These are phyloP conservation scores for Drosophila incognita DNA, from an alignment of 2,888 invertebrate species.

Conservation along the genomic window DNA sequence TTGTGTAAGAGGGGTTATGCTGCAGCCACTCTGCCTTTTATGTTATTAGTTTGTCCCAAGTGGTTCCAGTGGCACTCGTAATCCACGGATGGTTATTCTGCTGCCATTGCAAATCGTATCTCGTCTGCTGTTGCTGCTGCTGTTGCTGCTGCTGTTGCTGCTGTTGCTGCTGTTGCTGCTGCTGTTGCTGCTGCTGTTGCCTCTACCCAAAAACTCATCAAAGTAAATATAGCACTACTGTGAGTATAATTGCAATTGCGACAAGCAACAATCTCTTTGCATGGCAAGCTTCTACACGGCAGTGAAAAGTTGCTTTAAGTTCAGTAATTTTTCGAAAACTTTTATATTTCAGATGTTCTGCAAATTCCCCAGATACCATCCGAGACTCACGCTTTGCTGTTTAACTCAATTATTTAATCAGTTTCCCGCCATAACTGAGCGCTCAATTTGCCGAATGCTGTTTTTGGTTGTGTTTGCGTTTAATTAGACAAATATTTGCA, in stretches of 20 bases:
- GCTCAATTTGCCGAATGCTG: conserved; percentile 21
- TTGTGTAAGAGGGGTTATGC: background rate
- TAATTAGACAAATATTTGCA: conserved; percentile 66
- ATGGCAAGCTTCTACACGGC: background rate
- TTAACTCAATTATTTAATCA: conserved; percentile 17
- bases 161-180: background rate
- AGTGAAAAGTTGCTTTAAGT: background rate
- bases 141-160: background rate
- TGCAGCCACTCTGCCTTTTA: conserved; percentile 28
- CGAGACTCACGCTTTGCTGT: background rate
- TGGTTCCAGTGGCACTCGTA: conserved; percentile 3
- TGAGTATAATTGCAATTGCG: conserved; percentile 11
- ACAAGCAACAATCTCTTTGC: background rate
- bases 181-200: background rate
- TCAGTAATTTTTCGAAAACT: background rate
- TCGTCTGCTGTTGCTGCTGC: background rate
- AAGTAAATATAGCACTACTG: conserved; percentile 3
- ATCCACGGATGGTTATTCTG: background rate
- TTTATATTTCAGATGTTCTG: background rate
- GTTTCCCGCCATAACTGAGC: conserved; percentile 18
- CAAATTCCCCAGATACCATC: background rate
- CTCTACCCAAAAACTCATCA: conserved; percentile 16
- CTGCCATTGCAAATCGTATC: conserved; percentile 12
- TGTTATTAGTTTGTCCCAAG: conserved; percentile 43
- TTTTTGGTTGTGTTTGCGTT: conserved; percentile 15